phyloP scores from a whole-genome alignment of 2,113 vertebrate species.

The Catharus fuscescens region DNA sequence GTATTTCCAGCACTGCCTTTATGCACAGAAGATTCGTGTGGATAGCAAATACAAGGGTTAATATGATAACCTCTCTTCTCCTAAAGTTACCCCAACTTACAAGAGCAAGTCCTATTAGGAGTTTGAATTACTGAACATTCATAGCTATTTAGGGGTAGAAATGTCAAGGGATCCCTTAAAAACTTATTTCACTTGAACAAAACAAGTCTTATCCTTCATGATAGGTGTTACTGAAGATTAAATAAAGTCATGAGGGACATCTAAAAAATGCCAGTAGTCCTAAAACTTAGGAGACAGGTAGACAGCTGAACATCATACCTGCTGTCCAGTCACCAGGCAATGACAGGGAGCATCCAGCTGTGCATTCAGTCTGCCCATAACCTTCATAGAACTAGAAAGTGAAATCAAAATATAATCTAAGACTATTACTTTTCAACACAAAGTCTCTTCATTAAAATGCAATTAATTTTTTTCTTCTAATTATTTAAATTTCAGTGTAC shows the following conservation, averaged over 20 bases:
- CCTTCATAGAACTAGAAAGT: conserved; percentile 93
- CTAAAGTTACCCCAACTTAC: neutral
- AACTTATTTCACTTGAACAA: neutral
- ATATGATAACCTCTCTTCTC: neutral
- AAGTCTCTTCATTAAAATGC: neutral
- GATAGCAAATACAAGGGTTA: neutral
- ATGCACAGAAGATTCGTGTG: neutral
- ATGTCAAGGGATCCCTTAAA: neutral
- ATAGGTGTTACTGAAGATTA: neutral
- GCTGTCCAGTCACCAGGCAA: conserved; percentile 95
- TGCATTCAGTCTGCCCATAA: conserved; percentile 97
- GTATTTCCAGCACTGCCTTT: neutral
- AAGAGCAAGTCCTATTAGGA: neutral
- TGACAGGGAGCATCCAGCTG: conserved; percentile 88
- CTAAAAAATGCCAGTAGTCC: neutral
- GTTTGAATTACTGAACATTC: neutral
- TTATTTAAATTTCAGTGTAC: neutral
- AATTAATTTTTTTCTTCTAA: neutral
- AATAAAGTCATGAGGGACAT: neutral
- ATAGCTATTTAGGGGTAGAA: neutral
- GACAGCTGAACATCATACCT: conserved; percentile 74
- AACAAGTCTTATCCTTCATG: neutral
- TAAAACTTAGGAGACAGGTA: neutral
- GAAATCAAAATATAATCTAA: neutral
- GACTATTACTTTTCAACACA: neutral